Evolutionary conservation across 1,140 invertebrate genomes (phyloP).

Genomic region (Drosophila subobscura): DNA sequence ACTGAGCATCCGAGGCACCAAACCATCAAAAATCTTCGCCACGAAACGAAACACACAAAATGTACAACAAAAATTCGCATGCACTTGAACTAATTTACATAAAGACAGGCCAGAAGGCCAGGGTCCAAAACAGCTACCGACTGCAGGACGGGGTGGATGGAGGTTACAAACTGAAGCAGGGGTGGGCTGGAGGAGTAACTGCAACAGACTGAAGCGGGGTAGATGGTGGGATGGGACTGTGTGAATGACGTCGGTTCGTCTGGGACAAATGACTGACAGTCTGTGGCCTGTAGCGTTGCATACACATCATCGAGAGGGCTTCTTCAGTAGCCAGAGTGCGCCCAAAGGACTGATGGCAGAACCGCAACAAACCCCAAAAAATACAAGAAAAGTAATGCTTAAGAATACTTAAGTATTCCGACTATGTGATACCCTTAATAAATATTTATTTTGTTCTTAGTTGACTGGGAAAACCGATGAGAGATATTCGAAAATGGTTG

Average conservation of each 20-base stretch:
- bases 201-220: too few relatives aligned
- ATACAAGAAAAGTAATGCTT: constrained; percentile 11
- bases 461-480: too few relatives aligned
- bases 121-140: constrained; percentile 3
- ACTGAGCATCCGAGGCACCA: neutral
- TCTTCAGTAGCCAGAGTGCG: constrained; percentile 71
- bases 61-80: constrained; percentile 4
- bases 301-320: constrained; percentile 57
- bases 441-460: too few relatives aligned
- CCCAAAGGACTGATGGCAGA: constrained; percentile 50
- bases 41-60: too few relatives aligned
- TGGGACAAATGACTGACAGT: constrained; percentile 79
- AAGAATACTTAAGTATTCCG: neutral
- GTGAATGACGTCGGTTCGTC: constrained; percentile 48
- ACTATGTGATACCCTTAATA: too few relatives aligned
- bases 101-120: constrained; percentile 40
- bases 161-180: neutral
- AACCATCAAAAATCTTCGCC: too few relatives aligned
- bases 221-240: constrained; percentile 8
- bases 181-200: neutral
- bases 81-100: constrained; percentile 81
- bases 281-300: constrained; percentile 49
- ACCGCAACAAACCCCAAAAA: constrained; percentile 24
- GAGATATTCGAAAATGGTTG: too few relatives aligned
- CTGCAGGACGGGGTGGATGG: neutral